phyloP scores from a whole-genome alignment of 2,888 invertebrate species.

The Lepidochitona cinerea region DNA sequence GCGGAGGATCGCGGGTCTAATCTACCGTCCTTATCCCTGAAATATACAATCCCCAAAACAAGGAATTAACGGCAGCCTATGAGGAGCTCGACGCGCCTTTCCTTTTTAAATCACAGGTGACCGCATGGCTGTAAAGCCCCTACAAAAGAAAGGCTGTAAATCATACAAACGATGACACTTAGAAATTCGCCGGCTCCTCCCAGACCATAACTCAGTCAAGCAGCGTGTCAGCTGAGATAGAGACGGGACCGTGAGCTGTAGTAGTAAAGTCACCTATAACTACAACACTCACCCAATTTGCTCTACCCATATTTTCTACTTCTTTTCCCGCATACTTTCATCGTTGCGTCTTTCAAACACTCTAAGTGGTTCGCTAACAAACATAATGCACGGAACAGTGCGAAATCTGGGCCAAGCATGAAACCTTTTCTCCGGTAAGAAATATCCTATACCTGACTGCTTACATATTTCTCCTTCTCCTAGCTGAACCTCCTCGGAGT shows the following conservation, averaged over 20 bases:
- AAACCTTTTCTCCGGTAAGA: not conserved
- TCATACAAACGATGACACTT: not conserved
- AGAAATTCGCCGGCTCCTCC: not conserved
- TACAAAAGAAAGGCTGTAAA: not conserved
- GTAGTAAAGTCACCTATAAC: not conserved
- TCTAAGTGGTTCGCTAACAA: not conserved
- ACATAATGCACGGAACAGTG: not conserved
- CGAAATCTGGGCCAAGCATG: not conserved
- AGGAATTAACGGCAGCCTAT: not conserved
- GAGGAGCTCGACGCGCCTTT: not conserved
- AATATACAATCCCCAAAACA: not conserved
- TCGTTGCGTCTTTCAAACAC: too few relatives aligned
- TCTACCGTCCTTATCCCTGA: not conserved
- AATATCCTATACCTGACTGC: too few relatives aligned
- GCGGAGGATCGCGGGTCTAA: not conserved
- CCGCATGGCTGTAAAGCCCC: not conserved
- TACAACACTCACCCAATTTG: not conserved
- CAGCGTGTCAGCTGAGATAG: not conserved
- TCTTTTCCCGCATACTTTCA: not conserved
- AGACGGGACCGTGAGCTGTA: not conserved
- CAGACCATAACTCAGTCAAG: not conserved
- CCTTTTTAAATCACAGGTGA: not conserved
- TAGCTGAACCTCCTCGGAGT: too few relatives aligned
- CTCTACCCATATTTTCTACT: not conserved
- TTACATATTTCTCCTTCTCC: too few relatives aligned